These are phyloP conservation scores for Chromis chromis DNA, from an alignment of 2,797 vertebrate species.

Conservation along the genomic window DNA sequence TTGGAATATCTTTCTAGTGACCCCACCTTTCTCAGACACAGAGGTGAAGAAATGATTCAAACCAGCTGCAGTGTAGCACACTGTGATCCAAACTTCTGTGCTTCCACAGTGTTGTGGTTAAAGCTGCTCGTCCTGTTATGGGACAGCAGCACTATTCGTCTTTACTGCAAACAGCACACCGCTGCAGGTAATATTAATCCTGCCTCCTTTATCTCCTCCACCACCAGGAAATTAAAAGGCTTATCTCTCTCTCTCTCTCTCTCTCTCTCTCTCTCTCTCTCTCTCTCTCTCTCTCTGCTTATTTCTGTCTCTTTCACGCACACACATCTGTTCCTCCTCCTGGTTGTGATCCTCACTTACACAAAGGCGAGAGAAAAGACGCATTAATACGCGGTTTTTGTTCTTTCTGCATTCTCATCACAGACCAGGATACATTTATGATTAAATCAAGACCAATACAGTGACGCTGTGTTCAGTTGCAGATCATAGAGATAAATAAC, in stretches of 20 bases:
- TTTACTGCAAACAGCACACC: constrained; percentile 56
- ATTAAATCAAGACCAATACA: constrained; percentile 40
- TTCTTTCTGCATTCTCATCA: constrained; percentile 12
- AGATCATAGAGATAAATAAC: constrained; percentile 1
- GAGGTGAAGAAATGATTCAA: not conserved
- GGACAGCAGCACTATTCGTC: constrained; percentile 51
- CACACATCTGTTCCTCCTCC: constrained; percentile 12
- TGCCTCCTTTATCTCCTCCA: constrained; percentile 70
- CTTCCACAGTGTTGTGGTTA: constrained; percentile 8
- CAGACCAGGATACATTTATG: constrained; percentile 36
- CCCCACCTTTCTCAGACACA: not conserved
- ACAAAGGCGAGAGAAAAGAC: constrained; percentile 43
- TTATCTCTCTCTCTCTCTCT: constrained; percentile 45
- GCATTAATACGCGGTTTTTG: constrained; percentile 25
- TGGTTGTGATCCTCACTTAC: constrained; percentile 33
- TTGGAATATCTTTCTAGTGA: not conserved
- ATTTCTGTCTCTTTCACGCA: constrained; percentile 4
- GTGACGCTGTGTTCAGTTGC: not conserved
- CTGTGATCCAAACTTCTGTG: not conserved
- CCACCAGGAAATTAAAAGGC: constrained; percentile 82
- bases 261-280: constrained; percentile 1
- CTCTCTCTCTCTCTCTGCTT: constrained; percentile 31
- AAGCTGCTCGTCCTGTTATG: constrained; percentile 33
- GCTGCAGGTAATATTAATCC: constrained; percentile 60
- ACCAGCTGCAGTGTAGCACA: not conserved